Evolutionary conservation across 1,140 invertebrate genomes (phyloP), one percentile per base, ranked within the genome.

Genomic region (Macrobrachium rosenbergii): DNA sequence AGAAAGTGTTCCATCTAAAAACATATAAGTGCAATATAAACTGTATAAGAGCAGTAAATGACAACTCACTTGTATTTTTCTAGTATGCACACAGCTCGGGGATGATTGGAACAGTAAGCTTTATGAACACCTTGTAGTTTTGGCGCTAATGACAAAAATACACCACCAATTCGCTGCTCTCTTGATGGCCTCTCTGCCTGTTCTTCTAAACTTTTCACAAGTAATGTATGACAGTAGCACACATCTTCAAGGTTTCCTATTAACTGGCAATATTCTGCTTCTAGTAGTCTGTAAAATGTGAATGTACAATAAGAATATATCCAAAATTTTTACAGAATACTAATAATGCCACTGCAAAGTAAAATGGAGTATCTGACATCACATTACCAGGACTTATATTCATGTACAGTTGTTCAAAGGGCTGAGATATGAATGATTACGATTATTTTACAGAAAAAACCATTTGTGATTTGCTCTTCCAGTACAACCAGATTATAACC

Each of bases 91-190:
- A 98, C 97, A 90, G 98, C 97, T 91, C 95, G 95, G 0, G 98
- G 98, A 94, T 99, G 98, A 90, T 96, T 95, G 85, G 94, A 94
- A 93, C 98, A 99, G 91, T 99, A 99, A 19, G 93, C 93, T 89
- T 95, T 94, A 92, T 99, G 97, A 37, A 98, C 94, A 87, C 94
- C 92, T 92, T 98, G 98, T 79, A 99, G 94, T 91, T 94, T 94
- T 21, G 96, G 95, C 12, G 98, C 98, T 92, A 95, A 94, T 73
- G 95, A 95, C 64, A 99, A 92, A 91, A 99, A 99, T 2, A 98
- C 92, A 91, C 96, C 97, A 10, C 98, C 98, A 83, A 99, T 95
- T 91, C 96, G 94, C 91, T 98, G 96, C 88, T 89, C 88, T 37
- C 79, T 23, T 11, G 83, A 85, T 3, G 88, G 83, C 60, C 84